Percentiles rank a stretch among this genome's conserved stretches.
phyloP scores from a whole-genome alignment of 2,113 vertebrate species.

The Mungos mungo region DNA sequence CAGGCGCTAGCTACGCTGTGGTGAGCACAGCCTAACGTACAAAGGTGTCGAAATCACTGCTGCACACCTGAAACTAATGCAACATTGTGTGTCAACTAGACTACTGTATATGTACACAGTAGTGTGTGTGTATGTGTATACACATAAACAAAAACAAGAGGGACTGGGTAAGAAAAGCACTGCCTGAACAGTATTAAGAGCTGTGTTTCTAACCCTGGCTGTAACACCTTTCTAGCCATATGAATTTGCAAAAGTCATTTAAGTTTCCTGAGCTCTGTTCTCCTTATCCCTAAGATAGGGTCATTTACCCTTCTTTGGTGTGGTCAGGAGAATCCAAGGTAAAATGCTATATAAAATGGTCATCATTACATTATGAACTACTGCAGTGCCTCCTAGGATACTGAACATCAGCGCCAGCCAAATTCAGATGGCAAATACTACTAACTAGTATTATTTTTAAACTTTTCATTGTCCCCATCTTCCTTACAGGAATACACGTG shows the following conservation, averaged over 20 bases:
- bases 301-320: not conserved
- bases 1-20: not conserved
- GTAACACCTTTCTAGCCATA: not conserved
- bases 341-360: not conserved
- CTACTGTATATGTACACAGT: not conserved
- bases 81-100: not conserved
- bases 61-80: not conserved
- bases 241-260: not conserved
- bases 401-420: not conserved
- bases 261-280: not conserved
- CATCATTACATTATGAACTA: not conserved
- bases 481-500: not conserved
- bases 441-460: not conserved
- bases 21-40: not conserved
- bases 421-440: not conserved
- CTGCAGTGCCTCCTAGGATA: not conserved
- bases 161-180: not conserved
- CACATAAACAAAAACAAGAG: not conserved
- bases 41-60: not conserved
- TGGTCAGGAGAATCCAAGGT: not conserved
- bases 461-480: not conserved
- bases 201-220: not conserved
- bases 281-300: not conserved
- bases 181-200: not conserved
- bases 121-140: too few relatives aligned